phyloP scores from a whole-genome alignment of 2,888 invertebrate genomes.

The Hyposoter didymator region DNA sequence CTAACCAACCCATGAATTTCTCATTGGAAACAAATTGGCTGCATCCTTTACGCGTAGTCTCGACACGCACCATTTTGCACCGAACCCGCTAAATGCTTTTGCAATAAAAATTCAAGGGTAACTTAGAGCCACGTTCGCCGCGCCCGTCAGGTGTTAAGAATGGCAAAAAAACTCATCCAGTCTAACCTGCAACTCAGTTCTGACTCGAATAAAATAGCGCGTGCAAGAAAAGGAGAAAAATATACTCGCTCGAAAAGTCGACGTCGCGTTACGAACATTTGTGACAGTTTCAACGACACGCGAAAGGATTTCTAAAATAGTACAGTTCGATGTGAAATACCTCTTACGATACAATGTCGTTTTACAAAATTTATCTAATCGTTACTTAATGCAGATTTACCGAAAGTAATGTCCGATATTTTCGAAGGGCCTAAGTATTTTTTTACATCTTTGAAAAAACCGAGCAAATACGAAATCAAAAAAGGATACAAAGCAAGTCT shows the following conservation, averaged over 20 bases:
- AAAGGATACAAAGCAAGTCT: conserved; percentile 48
- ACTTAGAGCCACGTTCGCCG: neutral
- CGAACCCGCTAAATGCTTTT: neutral
- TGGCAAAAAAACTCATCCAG: conserved; percentile 7
- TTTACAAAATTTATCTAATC: conserved; percentile 44
- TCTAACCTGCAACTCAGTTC: neutral
- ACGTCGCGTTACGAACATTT: neutral
- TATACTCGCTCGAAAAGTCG: neutral
- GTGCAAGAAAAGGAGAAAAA: neutral
- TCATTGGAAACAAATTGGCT: conserved; percentile 19
- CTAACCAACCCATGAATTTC: conserved; percentile 50
- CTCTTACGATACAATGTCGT: conserved; percentile 34
- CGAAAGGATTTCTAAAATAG: neutral
- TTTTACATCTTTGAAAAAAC: conserved; percentile 68
- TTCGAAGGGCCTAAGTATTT: conserved; percentile 74
- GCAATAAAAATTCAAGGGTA: neutral
- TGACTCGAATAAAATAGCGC: neutral
- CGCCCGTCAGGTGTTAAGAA: neutral
- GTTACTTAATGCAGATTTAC: conserved; percentile 60
- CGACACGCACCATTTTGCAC: conserved; percentile 8
- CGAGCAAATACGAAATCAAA: conserved; percentile 36
- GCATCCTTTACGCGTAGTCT: conserved; percentile 26
- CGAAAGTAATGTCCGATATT: conserved; percentile 73
- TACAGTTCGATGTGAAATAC: conserved; percentile 8
- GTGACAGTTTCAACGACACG: neutral